Percentiles rank a stretch among this genome's conserved stretches.
Conservation (phyloP, 2,113 vertebrate genomes). For the Vimba vimba region DNA sequence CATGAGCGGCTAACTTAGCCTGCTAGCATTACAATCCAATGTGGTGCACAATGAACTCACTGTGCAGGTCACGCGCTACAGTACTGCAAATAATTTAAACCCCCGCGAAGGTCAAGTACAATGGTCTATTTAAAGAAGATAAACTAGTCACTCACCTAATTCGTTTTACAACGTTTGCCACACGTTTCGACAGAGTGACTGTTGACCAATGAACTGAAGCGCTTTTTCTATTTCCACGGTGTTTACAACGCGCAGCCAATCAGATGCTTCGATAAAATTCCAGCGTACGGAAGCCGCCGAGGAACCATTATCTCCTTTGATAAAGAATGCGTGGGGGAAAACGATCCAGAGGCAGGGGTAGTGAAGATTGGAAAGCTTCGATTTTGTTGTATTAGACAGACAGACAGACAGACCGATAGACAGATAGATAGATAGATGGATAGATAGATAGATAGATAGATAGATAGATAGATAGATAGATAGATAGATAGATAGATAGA, state of each 20-base stretch:
- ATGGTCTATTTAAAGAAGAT: neutral
- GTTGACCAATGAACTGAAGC: conserved; percentile 14
- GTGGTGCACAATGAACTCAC: neutral
- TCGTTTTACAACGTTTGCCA: conserved; percentile 9
- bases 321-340: neutral
- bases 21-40: neutral
- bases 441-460: neutral
- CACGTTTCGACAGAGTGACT: conserved; percentile 26
- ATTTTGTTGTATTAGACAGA: neutral
- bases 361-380: neutral
- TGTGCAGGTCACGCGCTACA: neutral
- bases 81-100: neutral
- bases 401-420: neutral
- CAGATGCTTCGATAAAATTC: neutral
- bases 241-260: conserved; percentile 35
- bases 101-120: too few relatives aligned
- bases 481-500: neutral
- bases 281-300: conserved; percentile 27
- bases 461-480: neutral
- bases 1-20: conserved; percentile 5
- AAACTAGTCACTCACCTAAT: neutral
- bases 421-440: neutral
- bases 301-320: neutral
- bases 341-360: neutral
- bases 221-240: neutral